A percentile compares a stretch with the other conserved stretches of the same genome.
These are phyloP conservation scores for Euproctis similis DNA, from an alignment of 2,888 invertebrate genomes.

Conservation along the genomic window DNA sequence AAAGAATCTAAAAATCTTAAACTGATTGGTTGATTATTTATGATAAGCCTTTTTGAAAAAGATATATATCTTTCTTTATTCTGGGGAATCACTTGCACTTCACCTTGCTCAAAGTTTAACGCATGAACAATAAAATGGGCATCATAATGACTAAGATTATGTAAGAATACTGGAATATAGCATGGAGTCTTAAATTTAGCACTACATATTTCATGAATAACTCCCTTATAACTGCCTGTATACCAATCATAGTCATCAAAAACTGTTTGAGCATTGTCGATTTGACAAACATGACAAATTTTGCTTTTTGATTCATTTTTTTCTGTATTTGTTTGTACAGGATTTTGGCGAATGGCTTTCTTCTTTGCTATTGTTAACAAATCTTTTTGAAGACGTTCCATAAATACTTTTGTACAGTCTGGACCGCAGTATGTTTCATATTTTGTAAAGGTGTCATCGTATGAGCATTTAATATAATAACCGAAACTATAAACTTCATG, in stretches of 20 bases:
- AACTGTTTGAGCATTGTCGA: constrained; percentile 8
- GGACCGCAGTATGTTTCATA: constrained; percentile 21
- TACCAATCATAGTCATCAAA: constrained; percentile 16
- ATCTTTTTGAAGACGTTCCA: constrained; percentile 16
- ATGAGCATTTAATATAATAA: constrained; percentile 27
- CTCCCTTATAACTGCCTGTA: constrained; percentile 22
- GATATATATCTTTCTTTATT: constrained; percentile 31
- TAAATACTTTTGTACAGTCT: constrained; percentile 21
- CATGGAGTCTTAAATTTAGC: constrained; percentile 12
- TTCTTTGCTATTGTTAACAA: constrained; percentile 9
- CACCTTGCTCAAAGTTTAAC: constrained; percentile 15
- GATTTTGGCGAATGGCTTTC: constrained; percentile 3
- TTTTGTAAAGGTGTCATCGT: constrained; percentile 20
- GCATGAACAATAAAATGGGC: constrained; percentile 28
- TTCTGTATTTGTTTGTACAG: constrained; percentile 2
- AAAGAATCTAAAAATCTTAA: constrained; percentile 3
- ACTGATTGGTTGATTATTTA: too few relatives aligned
- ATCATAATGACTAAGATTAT: constrained; percentile 25
- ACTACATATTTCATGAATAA: constrained; percentile 12
- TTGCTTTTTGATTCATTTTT: too few relatives aligned
- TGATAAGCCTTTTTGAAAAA: too few relatives aligned
- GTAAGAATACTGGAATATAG: constrained; percentile 18
- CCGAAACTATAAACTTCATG: too few relatives aligned
- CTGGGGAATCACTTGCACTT: constrained; percentile 16
- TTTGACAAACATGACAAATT: constrained; percentile 13